A percentile compares a stretch with the other conserved stretches of the same genome.
These are phyloP conservation scores for Mormyrus lacerda DNA, from an alignment of 2,113 vertebrate genomes.

Conservation along the genomic window DNA sequence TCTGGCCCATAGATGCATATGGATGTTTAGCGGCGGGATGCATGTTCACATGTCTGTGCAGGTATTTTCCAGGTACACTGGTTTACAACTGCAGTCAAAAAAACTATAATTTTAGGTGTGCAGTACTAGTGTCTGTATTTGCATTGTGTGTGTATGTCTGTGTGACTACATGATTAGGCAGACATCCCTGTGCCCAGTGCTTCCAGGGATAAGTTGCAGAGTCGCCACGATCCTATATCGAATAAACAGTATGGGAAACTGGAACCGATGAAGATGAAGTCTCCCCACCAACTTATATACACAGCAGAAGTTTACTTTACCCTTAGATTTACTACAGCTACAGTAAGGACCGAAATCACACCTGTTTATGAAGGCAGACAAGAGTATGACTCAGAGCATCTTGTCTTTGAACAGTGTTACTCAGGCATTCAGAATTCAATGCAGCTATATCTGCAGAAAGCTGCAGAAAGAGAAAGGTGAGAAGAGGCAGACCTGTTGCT, in stretches of 20 bases:
- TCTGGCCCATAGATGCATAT: not conserved
- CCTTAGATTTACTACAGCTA: not conserved
- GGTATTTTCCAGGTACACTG: not conserved
- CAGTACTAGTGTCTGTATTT: not conserved
- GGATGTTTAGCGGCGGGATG: not conserved
- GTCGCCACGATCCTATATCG: not conserved
- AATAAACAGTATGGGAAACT: not conserved
- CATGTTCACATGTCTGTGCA: not conserved
- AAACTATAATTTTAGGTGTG: not conserved
- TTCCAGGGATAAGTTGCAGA: not conserved
- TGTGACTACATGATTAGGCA: not conserved
- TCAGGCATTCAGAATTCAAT: not conserved
- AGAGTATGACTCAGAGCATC: not conserved
- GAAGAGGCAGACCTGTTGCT: not conserved
- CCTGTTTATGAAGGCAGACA: not conserved
- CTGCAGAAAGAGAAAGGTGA: not conserved
- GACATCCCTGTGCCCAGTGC: not conserved
- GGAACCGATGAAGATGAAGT: not conserved
- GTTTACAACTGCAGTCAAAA: not conserved
- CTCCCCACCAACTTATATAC: not conserved
- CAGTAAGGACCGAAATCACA: not conserved
- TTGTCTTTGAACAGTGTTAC: not conserved
- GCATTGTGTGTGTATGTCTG: not conserved
- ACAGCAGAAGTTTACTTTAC: not conserved
- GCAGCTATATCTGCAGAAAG: not conserved